phyloP scores from a whole-genome alignment of 2,113 vertebrate genomes.

The Lophura nycthemera region DNA sequence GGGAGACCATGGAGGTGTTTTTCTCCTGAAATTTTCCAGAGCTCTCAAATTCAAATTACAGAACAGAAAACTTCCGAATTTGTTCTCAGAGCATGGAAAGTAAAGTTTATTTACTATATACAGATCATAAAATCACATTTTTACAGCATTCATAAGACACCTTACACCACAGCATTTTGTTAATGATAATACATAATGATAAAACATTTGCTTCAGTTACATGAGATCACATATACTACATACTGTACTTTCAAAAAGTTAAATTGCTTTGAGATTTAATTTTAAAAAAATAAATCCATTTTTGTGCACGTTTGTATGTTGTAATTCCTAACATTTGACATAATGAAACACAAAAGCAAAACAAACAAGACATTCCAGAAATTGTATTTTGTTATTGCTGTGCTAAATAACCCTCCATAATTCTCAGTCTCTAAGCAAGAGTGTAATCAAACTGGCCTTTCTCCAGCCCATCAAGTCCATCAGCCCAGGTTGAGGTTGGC shows the following conservation, averaged over 20 bases:
- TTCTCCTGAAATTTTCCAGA: background rate
- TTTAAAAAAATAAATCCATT: background rate
- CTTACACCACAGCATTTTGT: background rate
- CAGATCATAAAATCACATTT: background rate
- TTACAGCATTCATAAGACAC: background rate
- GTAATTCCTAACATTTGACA: background rate
- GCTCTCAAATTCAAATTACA: background rate
- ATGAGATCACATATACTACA: background rate
- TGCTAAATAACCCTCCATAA: background rate
- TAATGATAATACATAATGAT: background rate
- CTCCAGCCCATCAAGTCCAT: constrained; percentile 85
- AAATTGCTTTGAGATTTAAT: background rate
- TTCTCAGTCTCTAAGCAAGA: constrained; percentile 62
- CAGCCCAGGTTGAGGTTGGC: constrained; percentile 86
- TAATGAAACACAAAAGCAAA: background rate
- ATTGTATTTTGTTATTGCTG: background rate
- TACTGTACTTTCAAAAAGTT: background rate
- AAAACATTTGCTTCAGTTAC: background rate
- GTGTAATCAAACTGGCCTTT: constrained; percentile 87
- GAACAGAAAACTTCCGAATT: background rate
- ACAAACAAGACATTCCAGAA: background rate
- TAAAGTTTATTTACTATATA: background rate
- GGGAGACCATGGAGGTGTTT: background rate
- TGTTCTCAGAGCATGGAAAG: background rate
- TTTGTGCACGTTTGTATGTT: background rate